Conservation (phyloP, 2,888 invertebrate genomes). For the Meganola albula region DNA sequence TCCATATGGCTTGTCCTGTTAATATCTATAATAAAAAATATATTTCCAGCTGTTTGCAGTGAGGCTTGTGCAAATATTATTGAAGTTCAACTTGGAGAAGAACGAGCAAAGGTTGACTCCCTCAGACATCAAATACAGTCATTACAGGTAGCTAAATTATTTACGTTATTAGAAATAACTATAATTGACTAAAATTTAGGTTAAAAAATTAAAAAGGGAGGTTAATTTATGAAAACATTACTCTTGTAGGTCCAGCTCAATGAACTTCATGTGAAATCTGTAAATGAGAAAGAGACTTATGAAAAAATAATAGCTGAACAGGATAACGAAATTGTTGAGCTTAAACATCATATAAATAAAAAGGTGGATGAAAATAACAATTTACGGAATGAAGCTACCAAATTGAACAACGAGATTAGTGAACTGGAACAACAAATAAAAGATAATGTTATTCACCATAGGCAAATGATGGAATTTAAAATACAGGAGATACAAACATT, state of each 20-base stretch:
- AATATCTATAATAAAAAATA: neutral
- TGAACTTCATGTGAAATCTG: conserved; percentile 36
- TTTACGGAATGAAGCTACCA: conserved; percentile 47
- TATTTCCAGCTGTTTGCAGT: conserved; percentile 47
- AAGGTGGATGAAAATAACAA: conserved; percentile 54
- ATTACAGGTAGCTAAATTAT: too few relatives aligned
- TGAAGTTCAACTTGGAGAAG: conserved; percentile 65
- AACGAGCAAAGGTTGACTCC: conserved; percentile 53
- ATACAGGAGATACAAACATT: conserved; percentile 53
- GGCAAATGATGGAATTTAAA: conserved; percentile 44
- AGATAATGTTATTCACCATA: conserved; percentile 43
- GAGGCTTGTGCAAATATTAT: conserved; percentile 65
- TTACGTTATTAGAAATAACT: too few relatives aligned
- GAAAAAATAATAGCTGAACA: conserved; percentile 41
- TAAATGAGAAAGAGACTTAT: conserved; percentile 37
- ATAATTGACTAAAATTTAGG: too few relatives aligned
- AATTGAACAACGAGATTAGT: conserved; percentile 53
- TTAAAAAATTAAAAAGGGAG: too few relatives aligned
- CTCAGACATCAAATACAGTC: conserved; percentile 52
- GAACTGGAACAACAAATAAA: conserved; percentile 23
- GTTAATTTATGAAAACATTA: neutral
- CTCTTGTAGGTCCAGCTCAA: conserved; percentile 41
- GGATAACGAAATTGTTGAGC: conserved; percentile 46
- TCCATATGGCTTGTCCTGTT: too few relatives aligned
- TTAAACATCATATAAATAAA: conserved; percentile 58